Conservation (phyloP, 2,888 invertebrate genomes). For the Pachycephus smyrnensis region DNA sequence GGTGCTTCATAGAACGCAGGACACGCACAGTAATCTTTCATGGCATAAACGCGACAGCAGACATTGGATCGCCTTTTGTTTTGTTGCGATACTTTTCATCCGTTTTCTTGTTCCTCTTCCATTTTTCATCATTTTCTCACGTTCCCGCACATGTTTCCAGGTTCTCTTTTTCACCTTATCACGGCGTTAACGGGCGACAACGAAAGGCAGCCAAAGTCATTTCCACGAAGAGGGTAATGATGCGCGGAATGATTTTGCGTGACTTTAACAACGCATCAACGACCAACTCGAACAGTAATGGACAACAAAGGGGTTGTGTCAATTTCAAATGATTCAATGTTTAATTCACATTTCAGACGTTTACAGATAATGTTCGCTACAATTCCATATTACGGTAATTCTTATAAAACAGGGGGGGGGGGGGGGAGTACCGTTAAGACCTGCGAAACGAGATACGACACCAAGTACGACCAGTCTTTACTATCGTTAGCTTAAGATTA, state of each 20-base stretch:
- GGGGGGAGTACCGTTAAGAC: background rate
- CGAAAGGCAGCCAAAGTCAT: background rate
- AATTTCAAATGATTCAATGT: background rate
- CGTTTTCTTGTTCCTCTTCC: background rate
- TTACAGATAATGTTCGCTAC: background rate
- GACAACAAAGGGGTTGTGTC: background rate
- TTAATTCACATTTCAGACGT: background rate
- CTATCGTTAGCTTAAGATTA: background rate
- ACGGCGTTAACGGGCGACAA: background rate
- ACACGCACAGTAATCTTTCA: background rate
- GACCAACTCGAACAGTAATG: background rate
- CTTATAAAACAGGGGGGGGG: background rate
- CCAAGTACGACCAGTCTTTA: background rate
- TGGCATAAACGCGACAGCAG: background rate
- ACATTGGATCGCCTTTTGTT: background rate
- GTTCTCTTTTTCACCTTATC: background rate
- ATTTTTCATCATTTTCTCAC: background rate
- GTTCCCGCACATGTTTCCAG: background rate
- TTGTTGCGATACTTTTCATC: background rate
- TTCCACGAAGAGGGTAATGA: background rate
- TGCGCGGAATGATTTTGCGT: background rate
- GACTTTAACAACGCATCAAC: background rate
- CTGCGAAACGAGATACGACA: background rate
- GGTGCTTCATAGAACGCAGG: background rate
- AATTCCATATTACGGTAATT: background rate